Percentiles rank a stretch among this genome's conserved stretches.
Conservation (phyloP, 2,888 invertebrate species). For the Apodemia mormo region DNA sequence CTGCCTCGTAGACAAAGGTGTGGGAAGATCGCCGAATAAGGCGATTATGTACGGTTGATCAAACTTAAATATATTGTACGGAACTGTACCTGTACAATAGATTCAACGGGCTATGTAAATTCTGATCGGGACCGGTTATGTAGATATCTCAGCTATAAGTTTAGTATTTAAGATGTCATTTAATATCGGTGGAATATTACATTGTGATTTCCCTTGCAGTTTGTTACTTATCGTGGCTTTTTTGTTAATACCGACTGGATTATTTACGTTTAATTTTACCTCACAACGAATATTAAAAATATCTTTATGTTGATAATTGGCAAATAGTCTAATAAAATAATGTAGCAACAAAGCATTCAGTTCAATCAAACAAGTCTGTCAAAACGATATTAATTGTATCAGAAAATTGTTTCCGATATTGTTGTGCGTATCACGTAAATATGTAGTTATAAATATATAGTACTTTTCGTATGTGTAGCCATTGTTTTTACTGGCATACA, state of each 20-base stretch:
- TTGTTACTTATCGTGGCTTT: conserved; percentile 54
- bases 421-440: conserved; percentile 1
- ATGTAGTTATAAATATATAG: neutral
- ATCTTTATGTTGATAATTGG: neutral
- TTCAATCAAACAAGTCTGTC: neutral
- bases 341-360: neutral
- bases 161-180: conserved; percentile 47
- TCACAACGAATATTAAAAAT: neutral
- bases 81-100: conserved; percentile 46
- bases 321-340: neutral
- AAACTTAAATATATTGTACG: conserved; percentile 59
- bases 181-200: conserved; percentile 56
- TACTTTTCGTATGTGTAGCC: conserved; percentile 24
- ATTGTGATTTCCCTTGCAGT: conserved; percentile 70
- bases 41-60: conserved; percentile 54
- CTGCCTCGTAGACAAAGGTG: conserved; percentile 49
- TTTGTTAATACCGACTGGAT: conserved; percentile 31
- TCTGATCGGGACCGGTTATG: conserved; percentile 57
- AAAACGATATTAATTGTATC: neutral
- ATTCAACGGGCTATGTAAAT: conserved; percentile 42
- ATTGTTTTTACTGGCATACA: conserved; percentile 39
- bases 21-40: conserved; percentile 64
- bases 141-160: conserved; percentile 49
- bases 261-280: neutral
- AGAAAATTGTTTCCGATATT: neutral